Evolutionary conservation across 2,113 vertebrate genomes (phyloP).

Genomic region (Ceuthmochares aereus): DNA sequence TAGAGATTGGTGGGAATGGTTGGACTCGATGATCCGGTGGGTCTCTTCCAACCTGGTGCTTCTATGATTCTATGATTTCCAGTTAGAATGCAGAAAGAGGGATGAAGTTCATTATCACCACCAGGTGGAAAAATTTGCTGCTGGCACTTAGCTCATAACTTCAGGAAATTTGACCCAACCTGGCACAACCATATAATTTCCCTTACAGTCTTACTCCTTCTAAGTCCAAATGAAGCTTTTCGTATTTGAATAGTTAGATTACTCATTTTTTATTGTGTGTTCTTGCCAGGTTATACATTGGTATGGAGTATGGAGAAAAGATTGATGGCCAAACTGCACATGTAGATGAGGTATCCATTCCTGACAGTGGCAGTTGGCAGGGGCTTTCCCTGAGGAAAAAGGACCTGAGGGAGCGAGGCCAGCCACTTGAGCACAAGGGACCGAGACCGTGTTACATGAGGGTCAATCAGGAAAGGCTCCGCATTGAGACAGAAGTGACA

Average conservation of each 20-base stretch:
- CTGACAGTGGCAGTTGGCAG: fast-evolving
- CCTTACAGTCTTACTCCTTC: background rate
- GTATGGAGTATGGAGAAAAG: background rate
- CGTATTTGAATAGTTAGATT: background rate
- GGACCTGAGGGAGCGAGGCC: background rate
- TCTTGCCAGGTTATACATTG: background rate
- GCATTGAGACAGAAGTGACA: background rate
- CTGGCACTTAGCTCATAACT: background rate
- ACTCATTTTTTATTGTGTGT: background rate
- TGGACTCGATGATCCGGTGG: too few relatives aligned
- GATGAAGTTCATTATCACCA: background rate
- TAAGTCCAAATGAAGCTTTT: background rate
- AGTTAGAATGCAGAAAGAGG: background rate
- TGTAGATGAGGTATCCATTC: fast-evolving
- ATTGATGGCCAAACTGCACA: background rate
- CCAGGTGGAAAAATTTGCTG: background rate
- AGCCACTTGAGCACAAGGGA: fast-evolving
- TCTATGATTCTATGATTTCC: too few relatives aligned
- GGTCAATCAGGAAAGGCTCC: background rate
- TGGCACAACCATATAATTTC: background rate
- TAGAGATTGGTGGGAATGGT: too few relatives aligned
- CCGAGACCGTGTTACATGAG: fast-evolving
- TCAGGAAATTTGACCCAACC: background rate
- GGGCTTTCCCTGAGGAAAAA: background rate
- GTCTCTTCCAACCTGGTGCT: too few relatives aligned